These are phyloP conservation scores for Chloroceryle inda DNA, from an alignment of 2,797 vertebrate genomes.

Conservation along the genomic window DNA sequence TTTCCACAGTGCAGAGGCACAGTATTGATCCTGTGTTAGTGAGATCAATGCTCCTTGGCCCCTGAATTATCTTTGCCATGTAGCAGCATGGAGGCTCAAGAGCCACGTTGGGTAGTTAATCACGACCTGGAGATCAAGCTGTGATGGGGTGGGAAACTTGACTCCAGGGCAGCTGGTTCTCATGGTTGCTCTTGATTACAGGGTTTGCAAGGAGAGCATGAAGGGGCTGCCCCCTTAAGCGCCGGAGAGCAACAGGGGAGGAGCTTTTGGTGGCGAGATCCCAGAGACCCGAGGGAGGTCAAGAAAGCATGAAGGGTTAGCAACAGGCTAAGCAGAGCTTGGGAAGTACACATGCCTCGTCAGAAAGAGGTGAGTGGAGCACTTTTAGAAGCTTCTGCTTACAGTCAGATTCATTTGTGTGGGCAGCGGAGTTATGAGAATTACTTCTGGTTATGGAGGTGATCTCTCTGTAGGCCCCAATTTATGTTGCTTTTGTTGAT, in stretches of 20 bases:
- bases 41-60: background rate
- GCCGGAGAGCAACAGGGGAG: fast-evolving
- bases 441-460: background rate
- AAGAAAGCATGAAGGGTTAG: too few species aligned
- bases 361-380: background rate
- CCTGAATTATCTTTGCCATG: background rate
- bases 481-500: background rate
- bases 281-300: fast-evolving
- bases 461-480: background rate
- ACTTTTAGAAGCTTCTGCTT: background rate
- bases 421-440: background rate
- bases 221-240: fast-evolving
- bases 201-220: fast-evolving
- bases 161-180: background rate
- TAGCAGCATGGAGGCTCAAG: background rate
- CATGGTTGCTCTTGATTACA: background rate
- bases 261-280: fast-evolving
- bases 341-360: fast-evolving
- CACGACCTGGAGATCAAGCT: background rate
- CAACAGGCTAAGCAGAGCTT: too few species aligned
- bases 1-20: background rate
- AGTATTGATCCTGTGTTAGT: background rate
- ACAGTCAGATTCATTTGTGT: fast-evolving
- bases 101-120: background rate
- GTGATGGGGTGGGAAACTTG: background rate